These are phyloP conservation scores for Staurois parvus DNA, from an alignment of 2,797 vertebrate genomes.

Conservation along the genomic window DNA sequence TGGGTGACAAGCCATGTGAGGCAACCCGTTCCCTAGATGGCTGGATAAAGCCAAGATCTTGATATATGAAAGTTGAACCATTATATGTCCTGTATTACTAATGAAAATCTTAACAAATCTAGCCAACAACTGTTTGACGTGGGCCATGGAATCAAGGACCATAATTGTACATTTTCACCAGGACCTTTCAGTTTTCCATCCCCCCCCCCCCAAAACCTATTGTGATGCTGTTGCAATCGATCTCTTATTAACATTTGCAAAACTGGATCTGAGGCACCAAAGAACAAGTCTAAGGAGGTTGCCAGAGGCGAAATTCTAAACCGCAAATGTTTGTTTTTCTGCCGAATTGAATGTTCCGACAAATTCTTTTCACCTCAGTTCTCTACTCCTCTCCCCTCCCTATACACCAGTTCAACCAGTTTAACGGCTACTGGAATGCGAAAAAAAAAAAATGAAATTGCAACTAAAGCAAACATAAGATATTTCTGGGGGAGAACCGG, in stretches of 20 bases:
- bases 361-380: constrained; percentile 58
- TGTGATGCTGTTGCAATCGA: not conserved
- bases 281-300: constrained; percentile 29
- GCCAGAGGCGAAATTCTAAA: constrained; percentile 56
- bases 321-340: constrained; percentile 61
- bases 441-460: constrained; percentile 1
- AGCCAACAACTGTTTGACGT: no score
- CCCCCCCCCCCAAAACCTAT: no score
- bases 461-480: constrained; percentile 22
- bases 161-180: no score
- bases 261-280: not conserved
- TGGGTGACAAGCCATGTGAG: no score
- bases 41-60: no score
- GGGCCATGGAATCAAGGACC: no score
- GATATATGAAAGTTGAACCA: no score
- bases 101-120: no score
- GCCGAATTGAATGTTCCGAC: constrained; percentile 59
- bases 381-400: constrained; percentile 43
- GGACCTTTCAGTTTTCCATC: no score
- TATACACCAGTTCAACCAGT: constrained; percentile 48
- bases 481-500: not conserved
- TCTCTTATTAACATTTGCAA: not conserved
- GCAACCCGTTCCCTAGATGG: no score
- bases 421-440: constrained; percentile 54
- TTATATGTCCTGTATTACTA: no score